A percentile compares a stretch with the other conserved stretches of the same genome.
These are phyloP conservation scores for Ptilonorhynchus violaceus DNA, from an alignment of 2,113 vertebrate species.

Conservation along the genomic window DNA sequence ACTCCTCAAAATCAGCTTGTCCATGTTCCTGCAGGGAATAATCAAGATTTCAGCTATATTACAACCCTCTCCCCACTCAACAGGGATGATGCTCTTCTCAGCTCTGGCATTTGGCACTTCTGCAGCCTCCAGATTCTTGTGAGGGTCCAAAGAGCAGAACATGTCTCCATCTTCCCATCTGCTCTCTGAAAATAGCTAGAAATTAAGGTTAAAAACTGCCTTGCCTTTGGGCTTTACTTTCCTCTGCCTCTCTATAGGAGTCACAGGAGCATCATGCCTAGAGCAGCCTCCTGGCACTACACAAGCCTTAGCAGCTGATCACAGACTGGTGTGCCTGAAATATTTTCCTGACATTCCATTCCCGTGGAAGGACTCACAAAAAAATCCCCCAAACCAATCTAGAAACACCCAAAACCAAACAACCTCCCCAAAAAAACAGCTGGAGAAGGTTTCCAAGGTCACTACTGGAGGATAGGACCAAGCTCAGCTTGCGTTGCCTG, in stretches of 20 bases:
- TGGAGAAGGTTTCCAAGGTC: not conserved
- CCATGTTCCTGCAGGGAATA: not conserved
- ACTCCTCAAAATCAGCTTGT: not conserved
- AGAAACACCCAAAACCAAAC: not conserved
- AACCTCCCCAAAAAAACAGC: not conserved
- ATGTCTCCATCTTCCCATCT: not conserved
- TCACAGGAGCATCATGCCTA: not conserved
- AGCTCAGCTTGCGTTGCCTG: not conserved
- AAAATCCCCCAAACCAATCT: not conserved
- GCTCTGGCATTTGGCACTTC: not conserved
- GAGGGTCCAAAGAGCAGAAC: not conserved
- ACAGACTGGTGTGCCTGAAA: not conserved
- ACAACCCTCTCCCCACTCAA: not conserved
- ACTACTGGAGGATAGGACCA: not conserved
- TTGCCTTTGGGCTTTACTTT: slow-evolving; percentile 12
- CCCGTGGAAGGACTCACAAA: not conserved
- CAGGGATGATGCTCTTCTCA: not conserved
- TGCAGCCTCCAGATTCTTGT: not conserved
- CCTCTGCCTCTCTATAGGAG: not conserved
- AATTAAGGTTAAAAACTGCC: slow-evolving; percentile 11
- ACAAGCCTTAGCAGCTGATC: not conserved
- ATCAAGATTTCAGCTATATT: not conserved
- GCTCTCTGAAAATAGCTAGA: not conserved
- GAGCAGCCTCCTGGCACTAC: not conserved
- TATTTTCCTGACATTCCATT: not conserved